These are phyloP conservation scores for Enteromius unitaeniatus DNA, from an alignment of 2,797 vertebrate genomes.

Conservation along the genomic window DNA sequence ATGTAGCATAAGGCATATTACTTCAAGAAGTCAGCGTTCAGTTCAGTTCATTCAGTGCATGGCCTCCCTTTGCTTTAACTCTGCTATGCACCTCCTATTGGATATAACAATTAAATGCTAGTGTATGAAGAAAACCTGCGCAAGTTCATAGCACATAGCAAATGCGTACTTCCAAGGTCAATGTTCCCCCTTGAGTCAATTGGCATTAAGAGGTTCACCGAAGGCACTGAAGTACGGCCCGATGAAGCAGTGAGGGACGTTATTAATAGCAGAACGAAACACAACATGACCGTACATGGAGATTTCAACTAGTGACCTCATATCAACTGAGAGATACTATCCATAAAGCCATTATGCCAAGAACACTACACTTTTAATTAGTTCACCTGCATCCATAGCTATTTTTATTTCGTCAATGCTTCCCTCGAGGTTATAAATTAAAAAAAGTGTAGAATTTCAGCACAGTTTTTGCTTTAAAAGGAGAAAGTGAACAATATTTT, in stretches of 20 bases:
- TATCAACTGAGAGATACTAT: neutral
- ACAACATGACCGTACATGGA: neutral
- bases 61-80: neutral
- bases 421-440: neutral
- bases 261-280: slow-evolving; percentile 18
- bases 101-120: slow-evolving; percentile 6
- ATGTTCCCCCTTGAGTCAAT: slow-evolving; percentile 1
- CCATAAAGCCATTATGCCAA: slow-evolving; percentile 13
- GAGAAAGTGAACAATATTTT: neutral
- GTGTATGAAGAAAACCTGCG: neutral
- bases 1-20: neutral
- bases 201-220: slow-evolving; percentile 6
- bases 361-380: slow-evolving; percentile 13
- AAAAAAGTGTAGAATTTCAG: neutral
- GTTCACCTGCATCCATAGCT: neutral
- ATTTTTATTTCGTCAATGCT: slow-evolving; percentile 2
- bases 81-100: neutral
- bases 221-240: neutral
- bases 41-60: neutral
- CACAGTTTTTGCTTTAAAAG: neutral
- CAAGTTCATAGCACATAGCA: neutral
- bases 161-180: slow-evolving; percentile 33
- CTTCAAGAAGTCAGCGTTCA: neutral
- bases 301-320: slow-evolving; percentile 6
- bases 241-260: neutral